These are phyloP conservation scores for Poecilia velifera DNA, from an alignment of 2,797 vertebrate species.

Conservation along the genomic window DNA sequence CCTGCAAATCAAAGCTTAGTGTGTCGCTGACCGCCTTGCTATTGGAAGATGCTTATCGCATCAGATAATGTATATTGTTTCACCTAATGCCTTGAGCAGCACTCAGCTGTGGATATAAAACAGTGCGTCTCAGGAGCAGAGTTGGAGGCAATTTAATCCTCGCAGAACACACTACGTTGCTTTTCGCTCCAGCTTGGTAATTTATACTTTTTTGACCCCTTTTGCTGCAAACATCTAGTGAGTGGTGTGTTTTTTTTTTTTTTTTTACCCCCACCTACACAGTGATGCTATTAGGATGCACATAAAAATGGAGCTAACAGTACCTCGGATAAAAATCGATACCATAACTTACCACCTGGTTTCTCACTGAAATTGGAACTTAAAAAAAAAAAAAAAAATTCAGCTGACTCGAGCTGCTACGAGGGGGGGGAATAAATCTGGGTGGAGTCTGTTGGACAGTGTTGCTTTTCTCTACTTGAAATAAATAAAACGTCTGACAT, in stretches of 20 bases:
- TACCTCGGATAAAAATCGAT: constrained; percentile 25
- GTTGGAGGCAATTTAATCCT: constrained; percentile 42
- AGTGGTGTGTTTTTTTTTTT: neutral
- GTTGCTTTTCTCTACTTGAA: constrained; percentile 16
- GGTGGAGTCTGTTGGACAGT: neutral
- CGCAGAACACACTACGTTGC: constrained; percentile 20
- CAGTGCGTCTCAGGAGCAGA: constrained; percentile 30
- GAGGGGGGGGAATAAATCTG: neutral
- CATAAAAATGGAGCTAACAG: constrained; percentile 7
- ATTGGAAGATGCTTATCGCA: constrained; percentile 37
- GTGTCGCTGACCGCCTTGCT: constrained; percentile 33
- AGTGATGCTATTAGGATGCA: constrained; percentile 14
- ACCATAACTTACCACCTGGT: constrained; percentile 13
- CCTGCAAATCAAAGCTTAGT: constrained; percentile 30
- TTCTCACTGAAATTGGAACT: constrained; percentile 21
- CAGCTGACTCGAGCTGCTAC: constrained; percentile 42
- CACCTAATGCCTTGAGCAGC: constrained; percentile 35
- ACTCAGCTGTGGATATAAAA: constrained; percentile 34
- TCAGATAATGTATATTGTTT: constrained; percentile 51
- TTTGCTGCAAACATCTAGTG: constrained; percentile 10
- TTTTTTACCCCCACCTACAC: neutral
- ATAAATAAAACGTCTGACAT: constrained; percentile 1
- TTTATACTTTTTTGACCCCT: neutral
- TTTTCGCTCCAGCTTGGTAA: constrained; percentile 5
- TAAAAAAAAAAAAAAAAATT: constrained; percentile 18